phyloP scores from a whole-genome alignment of 2,888 invertebrate genomes.

The Neoitamus cyanurus region DNA sequence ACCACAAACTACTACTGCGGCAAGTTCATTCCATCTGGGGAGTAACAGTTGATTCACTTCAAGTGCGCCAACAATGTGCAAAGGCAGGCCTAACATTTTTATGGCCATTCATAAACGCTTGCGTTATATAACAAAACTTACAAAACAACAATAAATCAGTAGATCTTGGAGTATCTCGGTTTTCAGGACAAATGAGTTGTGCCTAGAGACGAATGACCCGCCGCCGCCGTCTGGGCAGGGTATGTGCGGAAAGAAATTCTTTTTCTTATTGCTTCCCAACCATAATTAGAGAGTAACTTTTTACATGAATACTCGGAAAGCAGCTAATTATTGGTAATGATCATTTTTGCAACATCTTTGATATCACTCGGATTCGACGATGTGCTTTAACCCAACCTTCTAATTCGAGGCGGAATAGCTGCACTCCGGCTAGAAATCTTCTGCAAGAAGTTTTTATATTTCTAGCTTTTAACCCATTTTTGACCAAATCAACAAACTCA shows the following conservation, averaged over 20 bases:
- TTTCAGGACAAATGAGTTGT: not conserved
- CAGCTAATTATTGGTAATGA: not conserved
- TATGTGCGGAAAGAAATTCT: not conserved
- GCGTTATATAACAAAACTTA: not conserved
- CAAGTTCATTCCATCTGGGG: not conserved
- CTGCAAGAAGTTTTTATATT: not conserved
- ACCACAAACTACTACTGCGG: not conserved
- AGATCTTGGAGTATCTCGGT: not conserved
- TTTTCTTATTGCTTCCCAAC: not conserved
- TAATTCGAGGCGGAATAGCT: not conserved
- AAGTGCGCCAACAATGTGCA: not conserved
- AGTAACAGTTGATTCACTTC: not conserved
- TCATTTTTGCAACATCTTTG: not conserved
- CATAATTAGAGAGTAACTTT: not conserved
- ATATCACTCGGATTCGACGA: not conserved
- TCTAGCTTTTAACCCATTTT: not conserved
- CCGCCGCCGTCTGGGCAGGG: not conserved
- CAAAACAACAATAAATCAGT: not conserved
- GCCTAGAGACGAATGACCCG: not conserved
- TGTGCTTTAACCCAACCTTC: not conserved
- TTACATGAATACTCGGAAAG: not conserved
- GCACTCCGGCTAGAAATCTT: not conserved
- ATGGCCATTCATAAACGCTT: not conserved
- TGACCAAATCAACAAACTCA: not conserved
- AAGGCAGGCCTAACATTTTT: not conserved